Evolutionary conservation across 2,888 invertebrate species (phyloP), one percentile per base, ranked within the genome.

Genomic region (Gibbula magus): DNA sequence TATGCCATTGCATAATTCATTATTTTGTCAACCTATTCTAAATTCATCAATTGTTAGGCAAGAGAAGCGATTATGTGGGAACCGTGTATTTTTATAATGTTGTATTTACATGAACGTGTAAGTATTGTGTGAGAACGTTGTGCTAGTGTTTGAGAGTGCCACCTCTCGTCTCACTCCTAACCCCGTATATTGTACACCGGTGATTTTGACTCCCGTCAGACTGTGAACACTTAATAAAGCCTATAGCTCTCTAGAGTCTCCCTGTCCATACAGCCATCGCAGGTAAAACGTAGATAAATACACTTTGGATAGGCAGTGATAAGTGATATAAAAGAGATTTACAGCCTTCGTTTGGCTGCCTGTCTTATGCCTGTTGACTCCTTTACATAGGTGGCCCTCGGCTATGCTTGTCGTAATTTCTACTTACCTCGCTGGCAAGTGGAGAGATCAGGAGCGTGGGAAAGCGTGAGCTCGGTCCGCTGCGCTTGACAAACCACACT

Each of bases 261-360:
- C 20, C 52, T 13, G 22, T 52, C 18, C 52, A 45, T 20, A 52
- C 32, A 52, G 51, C 52, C 52, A 20, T 75, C 52, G 20, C 22
- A 25, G 75, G 25, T 29, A 51, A 75, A 75, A 75, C 52, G 52
- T 75, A 51, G 75, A 75, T 75, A 75, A 75, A 75, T 75, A 75
- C 52, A 52, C 75, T 75, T 75, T 75, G 51, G 75, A 75, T 75
- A 75, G 51, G 75, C 75, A 75, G 52, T 52, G 75, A 52, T 75
- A 75, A 75, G 75, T 75, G 51, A 52, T 75, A 75, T 75, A 51
- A 75, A 75, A 75, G 75, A 75, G 75, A 75, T 75, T 75, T 75
- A 75, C 75, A 52, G 75, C 75, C 75, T 29, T 20, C 22, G 52
- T 75, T 75, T 75, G 75, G 25, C 52, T 75, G 29, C 75, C 75